Percentiles rank a stretch among this genome's conserved stretches.
Evolutionary conservation across 1,140 invertebrate species (phyloP).

Genomic region (Harlomillsia oculata): DNA sequence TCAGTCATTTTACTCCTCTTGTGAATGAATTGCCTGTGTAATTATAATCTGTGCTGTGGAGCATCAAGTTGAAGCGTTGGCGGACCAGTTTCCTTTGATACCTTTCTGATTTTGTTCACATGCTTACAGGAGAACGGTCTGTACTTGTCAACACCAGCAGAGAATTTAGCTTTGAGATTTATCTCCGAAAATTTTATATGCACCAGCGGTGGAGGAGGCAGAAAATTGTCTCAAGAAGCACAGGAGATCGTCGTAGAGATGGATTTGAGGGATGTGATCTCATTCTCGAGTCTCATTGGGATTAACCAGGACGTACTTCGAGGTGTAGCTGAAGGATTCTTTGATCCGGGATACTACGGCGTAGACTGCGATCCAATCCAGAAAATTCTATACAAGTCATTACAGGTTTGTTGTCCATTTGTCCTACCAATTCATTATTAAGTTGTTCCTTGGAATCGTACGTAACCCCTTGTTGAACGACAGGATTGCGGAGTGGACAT

Average conservation of each 20-base stretch:
- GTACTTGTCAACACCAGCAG: conserved; percentile 30
- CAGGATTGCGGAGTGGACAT: conserved; percentile 48
- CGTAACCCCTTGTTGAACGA: too few relatives aligned
- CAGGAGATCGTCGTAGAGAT: conserved; percentile 35
- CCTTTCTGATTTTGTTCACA: too few relatives aligned
- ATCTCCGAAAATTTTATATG: conserved; percentile 34
- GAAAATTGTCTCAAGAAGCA: conserved; percentile 30
- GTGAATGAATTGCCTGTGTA: too few relatives aligned
- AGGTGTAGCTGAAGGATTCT: conserved; percentile 51
- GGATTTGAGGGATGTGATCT: conserved; percentile 32
- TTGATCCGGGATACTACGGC: conserved; percentile 53
- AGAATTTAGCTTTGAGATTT: conserved; percentile 32
- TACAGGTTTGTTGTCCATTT: conserved; percentile 40
- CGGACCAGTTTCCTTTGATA: too few relatives aligned
- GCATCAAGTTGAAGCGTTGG: too few relatives aligned
- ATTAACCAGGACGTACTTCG: conserved; percentile 42
- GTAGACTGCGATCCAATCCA: conserved; percentile 51
- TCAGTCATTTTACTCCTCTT: not conserved
- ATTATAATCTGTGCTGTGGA: too few relatives aligned
- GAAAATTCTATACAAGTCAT: conserved; percentile 50
- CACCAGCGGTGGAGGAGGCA: conserved; percentile 9
- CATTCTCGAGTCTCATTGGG: conserved; percentile 31
- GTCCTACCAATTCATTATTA: too few relatives aligned
- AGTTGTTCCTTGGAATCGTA: too few relatives aligned
- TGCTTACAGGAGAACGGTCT: conserved; percentile 33